phyloP scores from a whole-genome alignment of 1,140 invertebrate species.

The Pararge aegeria region DNA sequence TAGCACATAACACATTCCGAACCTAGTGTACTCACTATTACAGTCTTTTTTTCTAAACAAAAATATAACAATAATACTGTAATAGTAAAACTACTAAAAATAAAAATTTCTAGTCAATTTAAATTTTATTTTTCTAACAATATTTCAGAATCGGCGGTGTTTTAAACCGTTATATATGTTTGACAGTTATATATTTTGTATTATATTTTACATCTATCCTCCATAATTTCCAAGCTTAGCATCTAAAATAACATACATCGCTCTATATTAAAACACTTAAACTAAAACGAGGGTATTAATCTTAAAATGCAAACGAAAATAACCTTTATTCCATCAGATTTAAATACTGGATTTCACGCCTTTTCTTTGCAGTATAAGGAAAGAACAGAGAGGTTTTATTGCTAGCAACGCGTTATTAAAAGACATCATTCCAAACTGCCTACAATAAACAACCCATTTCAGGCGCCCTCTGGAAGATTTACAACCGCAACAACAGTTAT shows the following conservation, averaged over 20 bases:
- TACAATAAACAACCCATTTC: constrained; percentile 58
- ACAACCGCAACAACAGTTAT: constrained; percentile 25
- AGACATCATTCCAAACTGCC: constrained; percentile 56
- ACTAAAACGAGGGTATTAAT: constrained; percentile 18
- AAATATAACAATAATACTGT: too few species aligned
- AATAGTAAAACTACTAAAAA: too few species aligned
- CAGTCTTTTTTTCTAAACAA: too few species aligned
- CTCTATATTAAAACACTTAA: constrained; percentile 24
- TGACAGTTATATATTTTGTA: too few species aligned
- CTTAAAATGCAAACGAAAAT: constrained; percentile 19
- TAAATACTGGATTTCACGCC: constrained; percentile 17
- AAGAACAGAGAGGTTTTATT: constrained; percentile 43
- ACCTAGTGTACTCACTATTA: too few species aligned
- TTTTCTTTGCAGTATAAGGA: constrained; percentile 29
- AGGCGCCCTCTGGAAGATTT: constrained; percentile 41
- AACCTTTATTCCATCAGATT: constrained; percentile 26
- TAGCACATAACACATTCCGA: too few species aligned
- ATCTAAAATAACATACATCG: constrained; percentile 16
- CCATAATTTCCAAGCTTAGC: background rate
- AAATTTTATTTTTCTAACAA: too few species aligned
- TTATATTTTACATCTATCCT: too few species aligned
- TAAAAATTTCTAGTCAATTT: too few species aligned
- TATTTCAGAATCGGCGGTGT: too few species aligned
- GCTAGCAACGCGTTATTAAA: constrained; percentile 50
- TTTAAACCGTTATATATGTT: too few species aligned